A percentile compares a stretch with the other conserved stretches of the same genome.
phyloP scores from a whole-genome alignment of 2,113 vertebrate genomes.

The Rutilus rutilus region DNA sequence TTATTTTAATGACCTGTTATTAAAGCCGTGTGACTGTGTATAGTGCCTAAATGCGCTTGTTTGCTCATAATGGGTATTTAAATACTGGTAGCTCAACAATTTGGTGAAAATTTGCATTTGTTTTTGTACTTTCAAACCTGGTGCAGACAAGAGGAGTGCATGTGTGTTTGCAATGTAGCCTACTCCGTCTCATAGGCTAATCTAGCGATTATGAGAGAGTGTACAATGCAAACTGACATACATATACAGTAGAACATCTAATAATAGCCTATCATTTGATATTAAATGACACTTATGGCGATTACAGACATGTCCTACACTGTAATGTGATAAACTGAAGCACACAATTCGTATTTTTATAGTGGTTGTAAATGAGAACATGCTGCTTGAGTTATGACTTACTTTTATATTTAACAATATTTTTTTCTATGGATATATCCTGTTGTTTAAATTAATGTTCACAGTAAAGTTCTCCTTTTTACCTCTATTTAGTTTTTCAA shows the following conservation, averaged over 20 bases:
- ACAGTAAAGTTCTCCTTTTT: not conserved
- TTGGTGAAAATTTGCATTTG: constrained; percentile 32
- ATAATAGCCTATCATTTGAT: not conserved
- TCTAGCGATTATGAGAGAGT: too few relatives aligned
- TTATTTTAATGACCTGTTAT: constrained; percentile 28
- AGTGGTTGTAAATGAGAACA: not conserved
- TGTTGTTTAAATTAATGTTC: not conserved
- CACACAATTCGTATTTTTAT: not conserved
- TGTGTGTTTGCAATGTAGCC: not conserved
- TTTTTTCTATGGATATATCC: not conserved
- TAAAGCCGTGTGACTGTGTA: not conserved
- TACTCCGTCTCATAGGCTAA: not conserved
- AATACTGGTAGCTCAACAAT: constrained; percentile 10
- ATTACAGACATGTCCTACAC: not conserved
- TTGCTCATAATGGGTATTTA: constrained; percentile 10
- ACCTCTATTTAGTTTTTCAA: not conserved
- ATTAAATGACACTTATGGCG: not conserved
- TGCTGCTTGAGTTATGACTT: not conserved
- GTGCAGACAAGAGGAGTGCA: not conserved
- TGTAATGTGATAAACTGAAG: not conserved
- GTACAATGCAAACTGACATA: too few relatives aligned
- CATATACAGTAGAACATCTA: not conserved
- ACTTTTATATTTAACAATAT: not conserved
- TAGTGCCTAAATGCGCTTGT: constrained; percentile 9
- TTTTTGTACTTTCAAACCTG: constrained; percentile 39